Percentiles rank a stretch among this genome's conserved stretches.
These are phyloP conservation scores for Gouania willdenowi DNA, from an alignment of 2,797 vertebrate species.

Conservation along the genomic window DNA sequence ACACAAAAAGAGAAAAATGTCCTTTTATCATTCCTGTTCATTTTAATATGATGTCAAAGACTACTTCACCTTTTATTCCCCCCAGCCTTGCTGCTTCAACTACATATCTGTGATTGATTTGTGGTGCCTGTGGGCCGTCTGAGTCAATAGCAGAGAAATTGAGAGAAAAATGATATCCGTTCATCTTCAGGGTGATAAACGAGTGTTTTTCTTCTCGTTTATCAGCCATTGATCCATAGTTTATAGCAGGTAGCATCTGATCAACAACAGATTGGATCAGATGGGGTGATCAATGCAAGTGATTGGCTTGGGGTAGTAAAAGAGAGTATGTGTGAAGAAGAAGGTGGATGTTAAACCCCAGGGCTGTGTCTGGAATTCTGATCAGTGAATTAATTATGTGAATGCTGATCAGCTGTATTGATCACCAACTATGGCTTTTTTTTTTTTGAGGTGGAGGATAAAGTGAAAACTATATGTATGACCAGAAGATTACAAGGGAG, in stretches of 20 bases:
- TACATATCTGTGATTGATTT: constrained; percentile 69
- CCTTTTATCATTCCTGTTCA: constrained; percentile 30
- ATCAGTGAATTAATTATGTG: constrained; percentile 65
- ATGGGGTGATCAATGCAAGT: constrained; percentile 66
- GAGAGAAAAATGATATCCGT: constrained; percentile 75
- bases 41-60: constrained; percentile 52
- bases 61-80: constrained; percentile 45
- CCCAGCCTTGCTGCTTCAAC: constrained; percentile 41
- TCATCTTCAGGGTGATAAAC: constrained; percentile 73
- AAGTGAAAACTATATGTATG: constrained; percentile 21
- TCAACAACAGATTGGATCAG: constrained; percentile 73
- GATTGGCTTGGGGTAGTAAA: constrained; percentile 54
- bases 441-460: constrained; percentile 30
- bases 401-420: constrained; percentile 65
- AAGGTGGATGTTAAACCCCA: constrained; percentile 28
- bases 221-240: constrained; percentile 71
- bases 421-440: constrained; percentile 51
- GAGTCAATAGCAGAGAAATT: constrained; percentile 70
- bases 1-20: constrained; percentile 21
- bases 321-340: not conserved
- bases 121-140: constrained; percentile 47
- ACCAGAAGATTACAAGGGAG: constrained; percentile 1
- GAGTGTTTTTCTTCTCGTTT: constrained; percentile 76
- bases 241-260: constrained; percentile 73
- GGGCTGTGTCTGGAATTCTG: constrained; percentile 64